Base-by-base conservation (phyloP, 2,797 vertebrate genomes). In the Varecia variegata region DNA sequence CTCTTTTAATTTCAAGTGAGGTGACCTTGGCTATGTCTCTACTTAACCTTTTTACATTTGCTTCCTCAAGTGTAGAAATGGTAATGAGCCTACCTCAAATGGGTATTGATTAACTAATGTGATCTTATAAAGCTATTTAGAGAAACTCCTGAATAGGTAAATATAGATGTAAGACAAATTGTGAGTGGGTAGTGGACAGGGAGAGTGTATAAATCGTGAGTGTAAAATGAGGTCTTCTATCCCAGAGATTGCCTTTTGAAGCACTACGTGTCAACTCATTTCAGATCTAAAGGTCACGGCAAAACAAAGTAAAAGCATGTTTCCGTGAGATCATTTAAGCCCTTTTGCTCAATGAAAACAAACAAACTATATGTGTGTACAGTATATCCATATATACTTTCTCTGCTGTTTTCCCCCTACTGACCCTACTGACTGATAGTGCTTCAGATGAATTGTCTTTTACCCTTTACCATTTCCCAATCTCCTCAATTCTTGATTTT, bases 31-130 rank as follows among this genome's bases (percentile, higher is more conserved):
- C 65, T 40, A 45, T 87, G 32, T 90, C 58, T 90, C 80, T 83
- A 60, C 13, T 86, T 94, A 84, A n/a, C 40, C n/a, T 88, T 96
- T 93, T 82, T 88, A 38, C 38, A 62, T 88, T 94, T 91, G 85
- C 85, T 95, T 91, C 15, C n/a, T 94, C 81, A 94, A 83, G 62
- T 76, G 73, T 87, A 70, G 70, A 94, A 76, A 96, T 77, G 20
- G 20, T 87, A 95, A 93, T 52, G 14, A 95, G 32, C 32, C 17
- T 60, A 47, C 74, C 38, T 92, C 88, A 93, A 94, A 93, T 93
- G 83, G 74, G 4, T 93, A 97, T 97, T 94, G 96, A 96, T 96
- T 94, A 93, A 80, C 54, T 90, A 90, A 82, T 87, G 52, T 83
- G 70, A 90, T 56, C 52, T 79, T 70, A 43, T 52, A 89, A 93